Conservation (phyloP, 1,140 invertebrate genomes). For the Drosophila navojoa region DNA sequence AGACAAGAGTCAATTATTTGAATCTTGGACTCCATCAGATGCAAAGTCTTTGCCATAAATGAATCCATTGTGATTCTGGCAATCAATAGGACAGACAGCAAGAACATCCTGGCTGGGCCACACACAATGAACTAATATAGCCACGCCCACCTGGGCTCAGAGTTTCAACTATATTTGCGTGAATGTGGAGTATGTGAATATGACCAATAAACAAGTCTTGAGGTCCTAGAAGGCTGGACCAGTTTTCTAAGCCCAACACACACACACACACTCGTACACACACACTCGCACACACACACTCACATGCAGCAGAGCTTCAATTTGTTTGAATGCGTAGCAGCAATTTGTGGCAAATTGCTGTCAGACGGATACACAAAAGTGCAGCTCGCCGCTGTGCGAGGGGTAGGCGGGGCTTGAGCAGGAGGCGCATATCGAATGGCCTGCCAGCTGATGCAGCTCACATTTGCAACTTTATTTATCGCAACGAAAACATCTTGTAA, state of each 20-base stretch:
- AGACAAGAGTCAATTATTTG: too few species aligned
- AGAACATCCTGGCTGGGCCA: conserved; percentile 8
- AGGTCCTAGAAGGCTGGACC: conserved; percentile 60
- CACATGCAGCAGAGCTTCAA: conserved; percentile 38
- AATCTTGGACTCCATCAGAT: background rate
- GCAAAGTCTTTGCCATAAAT: conserved; percentile 17
- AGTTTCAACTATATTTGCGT: background rate
- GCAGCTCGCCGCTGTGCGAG: background rate
- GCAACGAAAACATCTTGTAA: conserved; percentile 79
- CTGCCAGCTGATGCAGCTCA: conserved; percentile 57
- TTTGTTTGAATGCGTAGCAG: conserved; percentile 72
- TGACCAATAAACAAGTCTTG: conserved; percentile 66
- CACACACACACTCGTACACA: conserved; percentile 13
- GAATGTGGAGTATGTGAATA: background rate
- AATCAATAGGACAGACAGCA: conserved; percentile 25
- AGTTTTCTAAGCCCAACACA: conserved; percentile 56
- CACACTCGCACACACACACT: background rate
- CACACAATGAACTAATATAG: conserved; percentile 3
- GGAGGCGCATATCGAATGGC: conserved; percentile 20
- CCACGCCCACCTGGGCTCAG: conserved; percentile 1
- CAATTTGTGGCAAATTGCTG: conserved; percentile 58
- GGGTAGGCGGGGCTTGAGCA: background rate
- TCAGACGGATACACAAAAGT: conserved; percentile 44
- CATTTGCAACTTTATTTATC: conserved; percentile 82
- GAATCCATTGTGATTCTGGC: conserved; percentile 27